Conservation (phyloP, 2,113 vertebrate species). For the Proteles cristata region DNA sequence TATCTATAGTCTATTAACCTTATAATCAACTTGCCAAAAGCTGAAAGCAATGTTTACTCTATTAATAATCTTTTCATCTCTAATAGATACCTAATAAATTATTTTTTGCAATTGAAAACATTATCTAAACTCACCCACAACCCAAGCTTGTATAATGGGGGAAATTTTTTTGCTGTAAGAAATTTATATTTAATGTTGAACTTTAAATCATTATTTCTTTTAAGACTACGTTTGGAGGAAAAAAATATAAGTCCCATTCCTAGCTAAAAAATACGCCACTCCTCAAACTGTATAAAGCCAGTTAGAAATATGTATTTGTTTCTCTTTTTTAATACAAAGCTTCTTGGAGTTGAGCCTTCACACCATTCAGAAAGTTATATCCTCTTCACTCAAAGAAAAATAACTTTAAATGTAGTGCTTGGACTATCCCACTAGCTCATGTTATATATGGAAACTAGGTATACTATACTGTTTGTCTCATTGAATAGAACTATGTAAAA, state of each 20-base stretch:
- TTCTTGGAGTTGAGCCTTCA: neutral
- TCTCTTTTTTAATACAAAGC: neutral
- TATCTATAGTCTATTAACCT: neutral
- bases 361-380: neutral
- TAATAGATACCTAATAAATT: conserved; percentile 7
- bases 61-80: neutral
- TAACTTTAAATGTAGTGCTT: neutral
- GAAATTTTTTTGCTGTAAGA: neutral
- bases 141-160: neutral
- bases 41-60: neutral
- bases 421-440: neutral
- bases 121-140: neutral
- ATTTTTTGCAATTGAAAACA: conserved; percentile 11
- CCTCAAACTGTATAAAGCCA: neutral
- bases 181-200: neutral
- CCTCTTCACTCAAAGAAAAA: neutral
- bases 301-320: neutral
- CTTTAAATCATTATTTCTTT: neutral
- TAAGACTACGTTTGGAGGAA: neutral
- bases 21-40: neutral
- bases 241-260: neutral
- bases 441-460: neutral
- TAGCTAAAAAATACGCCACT: neutral
- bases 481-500: neutral
- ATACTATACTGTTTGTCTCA: neutral